Conservation (phyloP, 1,140 invertebrate genomes). For the Drosophila equinoxialis region DNA sequence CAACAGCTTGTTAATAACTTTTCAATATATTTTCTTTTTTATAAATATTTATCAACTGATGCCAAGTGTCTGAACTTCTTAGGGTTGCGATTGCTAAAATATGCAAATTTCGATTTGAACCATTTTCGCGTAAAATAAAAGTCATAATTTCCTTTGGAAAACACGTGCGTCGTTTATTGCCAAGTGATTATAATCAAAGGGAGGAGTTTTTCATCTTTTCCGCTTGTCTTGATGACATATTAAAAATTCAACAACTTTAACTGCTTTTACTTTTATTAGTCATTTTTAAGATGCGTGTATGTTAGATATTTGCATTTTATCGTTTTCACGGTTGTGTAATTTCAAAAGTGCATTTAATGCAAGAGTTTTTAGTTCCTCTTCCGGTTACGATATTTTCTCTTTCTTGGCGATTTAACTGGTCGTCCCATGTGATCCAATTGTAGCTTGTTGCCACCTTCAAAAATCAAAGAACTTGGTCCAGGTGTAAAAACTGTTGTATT, state of each 20-base stretch:
- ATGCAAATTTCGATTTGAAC: conserved; percentile 61
- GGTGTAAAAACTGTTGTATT: not conserved
- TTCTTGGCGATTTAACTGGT: too few relatives aligned
- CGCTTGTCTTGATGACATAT: conserved; percentile 40
- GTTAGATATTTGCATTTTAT: too few relatives aligned
- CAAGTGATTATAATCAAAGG: conserved; percentile 32
- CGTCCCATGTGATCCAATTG: too few relatives aligned
- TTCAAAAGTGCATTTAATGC: too few relatives aligned
- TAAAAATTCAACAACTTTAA: conserved; percentile 1
- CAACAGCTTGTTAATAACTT: conserved; percentile 77
- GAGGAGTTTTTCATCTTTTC: conserved; percentile 39
- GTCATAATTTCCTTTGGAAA: conserved; percentile 56
- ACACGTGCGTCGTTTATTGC: conserved; percentile 68
- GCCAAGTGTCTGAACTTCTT: conserved; percentile 15
- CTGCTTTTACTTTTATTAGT: conserved; percentile 39
- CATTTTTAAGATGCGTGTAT: conserved; percentile 16
- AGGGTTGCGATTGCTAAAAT: conserved; percentile 32
- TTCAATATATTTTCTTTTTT: conserved; percentile 34
- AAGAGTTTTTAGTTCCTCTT: too few relatives aligned
- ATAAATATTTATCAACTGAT: conserved; percentile 47
- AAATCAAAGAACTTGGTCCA: conserved; percentile 8
- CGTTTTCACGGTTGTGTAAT: too few relatives aligned
- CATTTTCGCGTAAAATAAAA: conserved; percentile 64
- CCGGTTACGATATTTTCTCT: too few relatives aligned
- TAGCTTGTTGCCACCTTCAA: too few relatives aligned